Evolutionary conservation across 2,113 vertebrate genomes (phyloP), one percentile per base, ranked within the genome.

Genomic region (Sphyrna mokarran): DNA sequence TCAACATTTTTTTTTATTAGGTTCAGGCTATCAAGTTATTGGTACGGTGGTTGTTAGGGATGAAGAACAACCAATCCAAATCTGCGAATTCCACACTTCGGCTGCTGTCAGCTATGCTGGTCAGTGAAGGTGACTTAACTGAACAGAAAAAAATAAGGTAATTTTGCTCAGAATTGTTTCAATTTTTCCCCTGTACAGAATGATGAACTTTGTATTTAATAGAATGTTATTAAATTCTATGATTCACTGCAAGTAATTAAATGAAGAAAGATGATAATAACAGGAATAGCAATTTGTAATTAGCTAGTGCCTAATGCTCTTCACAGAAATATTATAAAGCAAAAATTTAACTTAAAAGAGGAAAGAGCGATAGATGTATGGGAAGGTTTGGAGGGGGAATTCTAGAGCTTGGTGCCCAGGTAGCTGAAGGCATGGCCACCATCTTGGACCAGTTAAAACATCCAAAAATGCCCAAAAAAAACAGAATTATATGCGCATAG

Each of bases 61-160:
- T 99, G 99, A 99, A 99, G 96, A 99, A 99, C 97, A 99, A 99
- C 97, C 99, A 99, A 96, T 99, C 99, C 0, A 99, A 99, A 96
- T 99, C 99, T 0, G 99, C 99, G 1, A 99, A 99, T 97, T 99
- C 99, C 96, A 99, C 99, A 66, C 98, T 99, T 96, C 98, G 99
- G 86, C 98, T 99, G 91, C 97, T 99, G 80, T 99, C 99, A 48
- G 99, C 99, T 58, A 99, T 99, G 99, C 96, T 99, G 26, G 99
- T 99, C 97, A 99, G 99, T 23, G 99, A 99, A 97, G 99, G 99
- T 96, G 99, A 99, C 97, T 97, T 99, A 96, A 99, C 99, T 7
- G 99, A 99, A 96, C 99, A 99, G 97, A 99, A 99, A 96, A 98
- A 98, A 96, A 99, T 99, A 97, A 99, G 99, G 99, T 99, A 95